Percentiles rank a stretch among this genome's conserved stretches.
Conservation (phyloP, 1,140 invertebrate species). For the Thaumetopoea pityocampa region DNA sequence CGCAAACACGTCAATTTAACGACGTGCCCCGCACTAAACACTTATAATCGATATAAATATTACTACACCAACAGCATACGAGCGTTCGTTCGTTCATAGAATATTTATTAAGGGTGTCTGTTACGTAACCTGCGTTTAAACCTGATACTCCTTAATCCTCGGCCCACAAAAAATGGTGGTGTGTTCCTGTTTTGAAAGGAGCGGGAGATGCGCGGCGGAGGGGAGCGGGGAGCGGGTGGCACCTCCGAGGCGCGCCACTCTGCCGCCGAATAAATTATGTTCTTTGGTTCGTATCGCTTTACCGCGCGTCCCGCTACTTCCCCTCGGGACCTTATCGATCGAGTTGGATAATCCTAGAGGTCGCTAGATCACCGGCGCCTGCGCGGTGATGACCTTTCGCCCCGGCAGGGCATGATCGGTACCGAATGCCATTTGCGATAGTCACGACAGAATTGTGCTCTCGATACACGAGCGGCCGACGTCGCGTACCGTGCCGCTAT, state of each 20-base stretch:
- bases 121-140: slow-evolving; percentile 62
- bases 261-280: slow-evolving; percentile 67
- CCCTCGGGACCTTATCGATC: slow-evolving; percentile 49
- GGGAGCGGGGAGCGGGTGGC: slow-evolving; percentile 24
- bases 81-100: slow-evolving; percentile 12
- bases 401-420: slow-evolving; percentile 21
- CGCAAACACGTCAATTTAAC: slow-evolving; percentile 7
- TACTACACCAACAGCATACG: slow-evolving; percentile 6
- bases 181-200: slow-evolving; percentile 43
- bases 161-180: slow-evolving; percentile 51
- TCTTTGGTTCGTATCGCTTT: slow-evolving; percentile 31
- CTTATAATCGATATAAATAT: slow-evolving; percentile 1
- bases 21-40: background rate
- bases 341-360: slow-evolving; percentile 55
- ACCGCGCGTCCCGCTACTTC: slow-evolving; percentile 16
- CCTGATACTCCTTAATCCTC: slow-evolving; percentile 55
- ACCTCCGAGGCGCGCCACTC: slow-evolving; percentile 53
- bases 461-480: slow-evolving; percentile 21
- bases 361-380: slow-evolving; percentile 40
- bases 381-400: slow-evolving; percentile 36
- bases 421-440: slow-evolving; percentile 49
- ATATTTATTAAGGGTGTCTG: slow-evolving; percentile 63
- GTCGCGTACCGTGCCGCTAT: slow-evolving; percentile 1
- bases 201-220: slow-evolving; percentile 22
- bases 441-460: slow-evolving; percentile 37